Evolutionary conservation across 2,797 vertebrate genomes (phyloP).

Genomic region (Heteromormyrus szaboi): DNA sequence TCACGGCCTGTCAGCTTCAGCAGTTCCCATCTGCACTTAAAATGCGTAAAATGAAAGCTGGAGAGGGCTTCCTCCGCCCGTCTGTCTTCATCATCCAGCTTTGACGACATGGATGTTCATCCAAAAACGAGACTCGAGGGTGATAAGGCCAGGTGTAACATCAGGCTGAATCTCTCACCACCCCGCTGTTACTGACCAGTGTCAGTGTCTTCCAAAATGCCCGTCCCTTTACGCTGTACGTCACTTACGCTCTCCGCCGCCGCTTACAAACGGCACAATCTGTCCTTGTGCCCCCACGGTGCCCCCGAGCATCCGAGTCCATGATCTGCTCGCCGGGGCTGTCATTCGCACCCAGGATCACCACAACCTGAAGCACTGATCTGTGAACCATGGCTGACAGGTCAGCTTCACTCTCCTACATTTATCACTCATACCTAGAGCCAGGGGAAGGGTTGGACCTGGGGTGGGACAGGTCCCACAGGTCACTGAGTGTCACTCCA

Average conservation of each 20-base stretch:
- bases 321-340: neutral
- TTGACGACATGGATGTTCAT: neutral
- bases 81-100: neutral
- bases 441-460: neutral
- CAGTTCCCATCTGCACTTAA: neutral
- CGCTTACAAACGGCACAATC: neutral
- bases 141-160: neutral
- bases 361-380: neutral
- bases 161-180: neutral
- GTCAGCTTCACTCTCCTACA: neutral
- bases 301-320: neutral
- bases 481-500: neutral
- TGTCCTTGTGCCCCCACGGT: neutral
- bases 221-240: neutral
- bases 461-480: neutral
- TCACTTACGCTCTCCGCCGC: neutral
- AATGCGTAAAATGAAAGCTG: neutral
- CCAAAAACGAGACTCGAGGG: neutral
- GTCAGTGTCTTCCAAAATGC: neutral
- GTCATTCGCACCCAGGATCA: neutral
- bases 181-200: neutral
- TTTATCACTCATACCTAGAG: neutral
- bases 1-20: neutral
- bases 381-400: neutral
- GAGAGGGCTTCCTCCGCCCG: neutral